A percentile compares a stretch with the other conserved stretches of the same genome.
Evolutionary conservation across 1,140 invertebrate species (phyloP).

Genomic region (Episyrphus balteatus): DNA sequence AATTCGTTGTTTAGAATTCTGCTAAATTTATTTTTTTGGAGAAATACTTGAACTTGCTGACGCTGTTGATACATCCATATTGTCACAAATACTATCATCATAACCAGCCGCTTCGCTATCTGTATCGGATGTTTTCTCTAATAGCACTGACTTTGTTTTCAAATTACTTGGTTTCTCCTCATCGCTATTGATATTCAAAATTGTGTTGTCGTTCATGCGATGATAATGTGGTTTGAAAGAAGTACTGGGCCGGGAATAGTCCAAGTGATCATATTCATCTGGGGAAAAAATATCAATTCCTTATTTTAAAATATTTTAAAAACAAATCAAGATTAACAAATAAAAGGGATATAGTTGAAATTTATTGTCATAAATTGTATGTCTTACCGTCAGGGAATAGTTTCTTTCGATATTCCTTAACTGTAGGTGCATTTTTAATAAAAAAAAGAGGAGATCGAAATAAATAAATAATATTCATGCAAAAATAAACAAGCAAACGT

Average conservation of each 20-base stretch:
- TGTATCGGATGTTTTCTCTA: slow-evolving; percentile 12
- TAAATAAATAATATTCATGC: slow-evolving; percentile 1
- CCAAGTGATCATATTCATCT: slow-evolving; percentile 73
- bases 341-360: slow-evolving; percentile 2
- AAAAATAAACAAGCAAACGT: neutral
- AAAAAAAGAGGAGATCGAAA: neutral
- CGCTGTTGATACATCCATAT: slow-evolving; percentile 22
- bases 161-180: slow-evolving; percentile 34
- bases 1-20: slow-evolving; percentile 9
- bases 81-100: slow-evolving; percentile 19
- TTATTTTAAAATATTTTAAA: neutral
- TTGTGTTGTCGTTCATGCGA: slow-evolving; percentile 36
- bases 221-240: slow-evolving; percentile 77
- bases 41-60: slow-evolving; percentile 29
- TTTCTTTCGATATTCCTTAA: slow-evolving; percentile 34
- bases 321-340: slow-evolving; percentile 2
- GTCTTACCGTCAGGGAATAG: slow-evolving; percentile 29
- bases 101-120: neutral
- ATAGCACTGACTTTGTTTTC: slow-evolving; percentile 28
- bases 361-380: neutral
- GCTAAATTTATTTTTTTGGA: slow-evolving; percentile 11
- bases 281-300: slow-evolving; percentile 5
- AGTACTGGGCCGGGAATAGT: slow-evolving; percentile 68
- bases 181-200: slow-evolving; percentile 30
- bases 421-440: slow-evolving; percentile 7